Evolutionary conservation across 2,113 vertebrate genomes (phyloP).

Genomic region (Neolamprologus cancellatus): DNA sequence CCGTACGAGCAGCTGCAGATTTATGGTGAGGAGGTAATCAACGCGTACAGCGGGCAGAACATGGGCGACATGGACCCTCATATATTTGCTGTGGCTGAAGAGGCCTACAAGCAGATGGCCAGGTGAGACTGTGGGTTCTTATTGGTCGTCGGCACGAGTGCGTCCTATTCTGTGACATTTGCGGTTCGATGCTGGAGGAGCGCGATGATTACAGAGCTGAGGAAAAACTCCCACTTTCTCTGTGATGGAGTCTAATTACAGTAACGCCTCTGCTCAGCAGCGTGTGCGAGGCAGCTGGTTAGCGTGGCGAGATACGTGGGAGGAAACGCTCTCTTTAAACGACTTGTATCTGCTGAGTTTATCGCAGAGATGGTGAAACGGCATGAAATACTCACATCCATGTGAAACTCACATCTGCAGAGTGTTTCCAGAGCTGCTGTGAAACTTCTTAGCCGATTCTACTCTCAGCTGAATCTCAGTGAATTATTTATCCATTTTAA

Average conservation of each 20-base stretch:
- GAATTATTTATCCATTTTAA: background rate
- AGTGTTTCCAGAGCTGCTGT: background rate
- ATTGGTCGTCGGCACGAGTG: background rate
- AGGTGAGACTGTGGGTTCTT: constrained; percentile 47
- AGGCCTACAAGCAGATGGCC: constrained; percentile 95
- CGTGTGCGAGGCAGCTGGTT: background rate
- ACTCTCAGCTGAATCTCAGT: background rate
- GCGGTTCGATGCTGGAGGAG: background rate
- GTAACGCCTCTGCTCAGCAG: background rate
- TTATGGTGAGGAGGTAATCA: constrained; percentile 96
- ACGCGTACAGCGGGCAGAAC: constrained; percentile 90
- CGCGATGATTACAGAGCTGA: background rate
- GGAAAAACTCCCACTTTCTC: background rate
- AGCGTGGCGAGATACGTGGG: background rate
- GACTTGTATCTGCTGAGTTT: background rate
- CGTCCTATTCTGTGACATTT: background rate
- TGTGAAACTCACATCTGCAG: background rate
- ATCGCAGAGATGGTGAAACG: background rate
- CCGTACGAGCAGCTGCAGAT: constrained; percentile 91
- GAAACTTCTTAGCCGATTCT: background rate
- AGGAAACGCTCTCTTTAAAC: background rate
- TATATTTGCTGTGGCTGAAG: constrained; percentile 93
- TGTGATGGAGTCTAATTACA: background rate
- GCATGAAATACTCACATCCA: background rate
- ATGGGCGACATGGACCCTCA: constrained; percentile 97